Evolutionary conservation across 2,888 invertebrate genomes (phyloP).

Genomic region (Camponotus fellah): DNA sequence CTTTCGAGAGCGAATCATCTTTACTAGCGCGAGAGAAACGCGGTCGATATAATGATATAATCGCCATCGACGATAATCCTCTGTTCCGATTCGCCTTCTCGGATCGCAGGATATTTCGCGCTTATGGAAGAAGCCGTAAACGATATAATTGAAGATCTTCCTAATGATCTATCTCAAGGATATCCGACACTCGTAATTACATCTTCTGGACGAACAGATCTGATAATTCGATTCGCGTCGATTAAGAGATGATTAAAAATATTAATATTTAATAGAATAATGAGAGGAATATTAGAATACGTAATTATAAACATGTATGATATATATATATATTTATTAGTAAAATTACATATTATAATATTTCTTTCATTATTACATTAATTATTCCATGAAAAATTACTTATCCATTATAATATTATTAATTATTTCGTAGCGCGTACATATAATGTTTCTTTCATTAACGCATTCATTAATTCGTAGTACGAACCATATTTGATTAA

Average conservation of each 20-base stretch:
- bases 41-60: conserved; percentile 54
- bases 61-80: conserved; percentile 40
- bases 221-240: neutral
- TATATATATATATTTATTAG: too few species aligned
- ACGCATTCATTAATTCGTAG: too few species aligned
- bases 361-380: too few species aligned
- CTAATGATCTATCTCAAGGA: neutral
- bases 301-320: neutral
- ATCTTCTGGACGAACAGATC: neutral
- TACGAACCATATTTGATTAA: too few species aligned
- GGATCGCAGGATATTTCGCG: neutral
- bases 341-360: too few species aligned
- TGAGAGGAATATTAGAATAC: neutral
- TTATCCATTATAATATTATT: too few species aligned
- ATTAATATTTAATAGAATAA: neutral
- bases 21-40: conserved; percentile 44
- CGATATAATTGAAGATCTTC: neutral
- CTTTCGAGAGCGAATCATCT: conserved; percentile 52
- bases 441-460: too few species aligned
- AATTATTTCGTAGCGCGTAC: too few species aligned
- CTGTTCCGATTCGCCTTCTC: conserved; percentile 35
- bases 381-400: too few species aligned
- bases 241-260: neutral
- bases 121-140: conserved; percentile 1
- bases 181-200: neutral